Conservation (phyloP, 2,113 vertebrate species). For the Benitochromis conjunctus region DNA sequence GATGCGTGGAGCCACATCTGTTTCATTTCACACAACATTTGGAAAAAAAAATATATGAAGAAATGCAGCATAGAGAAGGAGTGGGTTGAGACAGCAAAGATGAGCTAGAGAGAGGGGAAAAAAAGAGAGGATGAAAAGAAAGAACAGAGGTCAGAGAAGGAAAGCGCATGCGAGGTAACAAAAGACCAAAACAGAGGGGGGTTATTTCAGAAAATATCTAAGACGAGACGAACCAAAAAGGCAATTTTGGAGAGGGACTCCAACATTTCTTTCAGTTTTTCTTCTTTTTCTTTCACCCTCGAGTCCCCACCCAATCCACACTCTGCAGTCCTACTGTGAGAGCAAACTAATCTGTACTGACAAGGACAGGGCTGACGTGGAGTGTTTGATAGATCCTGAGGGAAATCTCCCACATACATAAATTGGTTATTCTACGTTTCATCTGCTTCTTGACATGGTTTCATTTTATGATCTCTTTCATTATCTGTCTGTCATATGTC, state of each 20-base stretch:
- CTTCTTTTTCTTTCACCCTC: background rate
- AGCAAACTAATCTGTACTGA: conserved; percentile 47
- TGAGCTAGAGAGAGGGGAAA: background rate
- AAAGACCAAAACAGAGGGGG: background rate
- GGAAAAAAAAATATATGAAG: background rate
- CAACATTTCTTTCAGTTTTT: background rate
- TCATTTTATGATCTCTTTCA: conserved; percentile 57
- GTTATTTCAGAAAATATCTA: conserved; percentile 18
- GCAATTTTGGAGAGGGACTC: conserved; percentile 24
- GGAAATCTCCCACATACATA: conserved; percentile 55
- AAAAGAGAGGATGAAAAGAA: background rate
- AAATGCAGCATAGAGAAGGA: background rate
- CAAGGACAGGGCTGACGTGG: conserved; percentile 23
- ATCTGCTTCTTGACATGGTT: conserved; percentile 49
- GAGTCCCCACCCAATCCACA: background rate
- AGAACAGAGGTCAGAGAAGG: background rate
- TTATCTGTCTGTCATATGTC: conserved; percentile 57
- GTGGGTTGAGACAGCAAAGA: background rate
- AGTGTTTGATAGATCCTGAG: conserved; percentile 42
- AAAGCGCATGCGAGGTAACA: background rate
- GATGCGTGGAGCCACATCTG: conserved; percentile 48
- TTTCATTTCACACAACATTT: conserved; percentile 64
- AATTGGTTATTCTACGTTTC: conserved; percentile 52
- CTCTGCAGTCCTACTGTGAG: conserved; percentile 1
- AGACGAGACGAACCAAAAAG: conserved; percentile 17